Evolutionary conservation across 2,888 invertebrate genomes (phyloP).

Genomic region (Osmoderma eremita): DNA sequence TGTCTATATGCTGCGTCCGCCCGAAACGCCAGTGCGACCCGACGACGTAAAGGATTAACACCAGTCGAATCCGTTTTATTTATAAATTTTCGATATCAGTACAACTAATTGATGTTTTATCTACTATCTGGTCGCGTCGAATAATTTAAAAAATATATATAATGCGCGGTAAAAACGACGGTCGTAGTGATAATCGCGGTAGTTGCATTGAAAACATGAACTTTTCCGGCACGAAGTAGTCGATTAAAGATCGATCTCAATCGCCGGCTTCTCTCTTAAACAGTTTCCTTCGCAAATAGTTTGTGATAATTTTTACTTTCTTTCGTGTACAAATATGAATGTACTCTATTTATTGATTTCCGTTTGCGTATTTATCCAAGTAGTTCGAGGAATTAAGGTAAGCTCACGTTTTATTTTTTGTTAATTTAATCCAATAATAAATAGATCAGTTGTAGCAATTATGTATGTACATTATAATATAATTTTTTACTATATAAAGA

Average conservation of each 20-base stretch:
- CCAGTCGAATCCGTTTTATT: constrained; percentile 17
- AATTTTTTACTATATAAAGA: no score
- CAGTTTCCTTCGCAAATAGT: constrained; percentile 12
- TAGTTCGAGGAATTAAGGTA: constrained; percentile 31
- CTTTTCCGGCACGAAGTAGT: constrained; percentile 13
- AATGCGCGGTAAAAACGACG: constrained; percentile 16
- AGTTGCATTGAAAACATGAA: constrained; percentile 23
- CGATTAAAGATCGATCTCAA: constrained; percentile 6
- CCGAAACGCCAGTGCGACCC: constrained; percentile 3
- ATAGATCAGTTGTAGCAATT: background rate
- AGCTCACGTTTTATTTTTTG: background rate
- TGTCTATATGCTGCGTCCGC: constrained; percentile 31
- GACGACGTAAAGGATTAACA: background rate
- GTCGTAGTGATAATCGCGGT: background rate
- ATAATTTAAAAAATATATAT: constrained; percentile 9
- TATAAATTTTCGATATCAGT: constrained; percentile 27
- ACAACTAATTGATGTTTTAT: constrained; percentile 18
- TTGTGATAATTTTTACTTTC: constrained; percentile 8
- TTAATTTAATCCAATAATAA: background rate
- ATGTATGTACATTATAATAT: no score
- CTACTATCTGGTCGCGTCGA: constrained; percentile 7
- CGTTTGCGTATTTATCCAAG: constrained; percentile 29
- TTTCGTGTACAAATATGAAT: constrained; percentile 27
- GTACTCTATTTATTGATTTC: constrained; percentile 15
- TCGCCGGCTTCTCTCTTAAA: constrained; percentile 7